phyloP scores from a whole-genome alignment of 2,888 invertebrate species.

The Harmothoe impar region DNA sequence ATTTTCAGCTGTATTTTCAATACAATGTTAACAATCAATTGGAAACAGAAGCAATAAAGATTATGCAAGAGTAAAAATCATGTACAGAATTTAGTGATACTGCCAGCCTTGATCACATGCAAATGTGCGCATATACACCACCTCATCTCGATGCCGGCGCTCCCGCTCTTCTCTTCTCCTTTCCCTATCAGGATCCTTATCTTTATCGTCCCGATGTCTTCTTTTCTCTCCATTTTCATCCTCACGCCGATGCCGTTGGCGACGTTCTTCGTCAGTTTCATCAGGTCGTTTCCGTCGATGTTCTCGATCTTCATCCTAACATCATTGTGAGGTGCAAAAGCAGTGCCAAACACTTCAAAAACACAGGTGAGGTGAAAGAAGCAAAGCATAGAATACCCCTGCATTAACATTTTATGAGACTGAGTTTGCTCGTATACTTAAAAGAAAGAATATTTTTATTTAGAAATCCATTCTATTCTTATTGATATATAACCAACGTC shows the following conservation, averaged over 20 bases:
- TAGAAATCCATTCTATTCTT: no score
- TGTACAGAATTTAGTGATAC: not conserved
- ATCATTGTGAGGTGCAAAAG: not conserved
- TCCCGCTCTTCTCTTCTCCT: not conserved
- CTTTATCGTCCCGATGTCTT: not conserved
- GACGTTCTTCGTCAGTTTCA: not conserved
- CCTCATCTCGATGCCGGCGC: not conserved
- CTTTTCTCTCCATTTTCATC: conserved; percentile 1
- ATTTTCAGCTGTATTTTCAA: no score
- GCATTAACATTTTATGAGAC: no score
- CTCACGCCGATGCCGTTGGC: not conserved
- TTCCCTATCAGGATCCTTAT: conserved; percentile 3
- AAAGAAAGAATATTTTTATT: no score
- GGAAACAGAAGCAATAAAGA: no score
- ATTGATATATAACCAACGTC: no score
- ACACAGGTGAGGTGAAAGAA: no score
- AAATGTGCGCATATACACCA: not conserved
- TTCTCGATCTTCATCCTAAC: not conserved
- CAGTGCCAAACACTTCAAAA: no score
- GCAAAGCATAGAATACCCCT: no score
- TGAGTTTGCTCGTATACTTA: no score
- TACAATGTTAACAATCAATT: no score
- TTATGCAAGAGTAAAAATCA: no score
- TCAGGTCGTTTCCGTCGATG: conserved; percentile 28
- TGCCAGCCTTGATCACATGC: not conserved